Percentiles rank a stretch among this genome's conserved stretches.
phyloP scores from a whole-genome alignment of 23 tunicate genomes.

The Corella eumyota region DNA sequence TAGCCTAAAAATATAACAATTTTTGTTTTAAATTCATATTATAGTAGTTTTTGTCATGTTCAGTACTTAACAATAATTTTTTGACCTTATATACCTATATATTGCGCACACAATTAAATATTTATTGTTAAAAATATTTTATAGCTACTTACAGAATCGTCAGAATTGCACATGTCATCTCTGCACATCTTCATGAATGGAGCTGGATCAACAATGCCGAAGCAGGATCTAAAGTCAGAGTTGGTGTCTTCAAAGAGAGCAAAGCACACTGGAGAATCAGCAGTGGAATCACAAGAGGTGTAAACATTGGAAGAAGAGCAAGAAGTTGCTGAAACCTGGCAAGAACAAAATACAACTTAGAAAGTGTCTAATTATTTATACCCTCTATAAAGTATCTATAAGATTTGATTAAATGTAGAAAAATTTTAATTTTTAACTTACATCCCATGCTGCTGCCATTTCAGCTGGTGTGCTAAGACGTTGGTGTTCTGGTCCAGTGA shows the following conservation, averaged over 20 bases:
- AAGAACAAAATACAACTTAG: neutral
- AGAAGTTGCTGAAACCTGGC: conserved; percentile 16
- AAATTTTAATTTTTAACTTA: no score
- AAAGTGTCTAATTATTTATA: no score
- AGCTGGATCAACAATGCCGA: conserved; percentile 68
- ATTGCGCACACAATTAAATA: neutral
- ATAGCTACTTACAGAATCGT: conserved; percentile 6
- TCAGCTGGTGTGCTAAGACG: conserved; percentile 3
- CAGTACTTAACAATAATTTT: neutral
- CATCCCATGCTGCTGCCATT: conserved; percentile 80
- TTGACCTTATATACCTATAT: no score
- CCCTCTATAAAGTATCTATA: no score
- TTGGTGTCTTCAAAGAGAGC: conserved; percentile 30
- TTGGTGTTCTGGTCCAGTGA: conserved; percentile 24
- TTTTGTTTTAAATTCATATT: neutral
- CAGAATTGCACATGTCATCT: conserved; percentile 39
- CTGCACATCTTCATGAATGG: conserved; percentile 71
- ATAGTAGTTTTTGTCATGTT: neutral
- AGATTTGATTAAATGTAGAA: no score
- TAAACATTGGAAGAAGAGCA: conserved; percentile 18
- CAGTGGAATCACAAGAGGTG: conserved; percentile 22
- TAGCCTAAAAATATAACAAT: conserved; percentile 7
- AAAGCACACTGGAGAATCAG: conserved; percentile 7
- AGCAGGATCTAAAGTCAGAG: conserved; percentile 64
- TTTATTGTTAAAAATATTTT: neutral